A percentile compares a stretch with the other conserved stretches of the same genome.
These are phyloP conservation scores for Meles meles DNA, from an alignment of 2,113 vertebrate species.

Conservation along the genomic window DNA sequence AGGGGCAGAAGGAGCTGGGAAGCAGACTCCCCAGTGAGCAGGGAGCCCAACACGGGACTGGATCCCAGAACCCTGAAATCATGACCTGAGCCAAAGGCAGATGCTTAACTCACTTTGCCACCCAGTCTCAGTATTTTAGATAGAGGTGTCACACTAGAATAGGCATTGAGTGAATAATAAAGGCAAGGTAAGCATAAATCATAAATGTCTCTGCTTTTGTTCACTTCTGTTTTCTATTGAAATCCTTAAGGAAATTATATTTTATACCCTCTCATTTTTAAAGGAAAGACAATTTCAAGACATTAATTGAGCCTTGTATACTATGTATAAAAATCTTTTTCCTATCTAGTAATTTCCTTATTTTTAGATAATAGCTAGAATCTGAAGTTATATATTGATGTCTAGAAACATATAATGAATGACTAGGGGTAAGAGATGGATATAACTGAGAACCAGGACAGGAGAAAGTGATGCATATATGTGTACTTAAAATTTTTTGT, in stretches of 20 bases:
- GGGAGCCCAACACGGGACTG: no score
- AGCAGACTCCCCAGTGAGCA: neutral
- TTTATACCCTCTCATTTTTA: neutral
- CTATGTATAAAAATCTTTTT: neutral
- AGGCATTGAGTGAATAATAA: constrained; percentile 6
- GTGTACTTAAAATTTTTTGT: neutral
- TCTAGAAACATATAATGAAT: neutral
- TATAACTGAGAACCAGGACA: neutral
- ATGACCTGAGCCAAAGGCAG: no score
- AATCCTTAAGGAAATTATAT: neutral
- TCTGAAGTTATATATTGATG: neutral
- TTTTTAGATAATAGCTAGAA: neutral
- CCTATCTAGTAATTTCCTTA: neutral
- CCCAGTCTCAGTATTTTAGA: neutral
- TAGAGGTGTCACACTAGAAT: neutral
- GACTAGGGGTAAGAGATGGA: neutral
- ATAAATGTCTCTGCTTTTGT: neutral
- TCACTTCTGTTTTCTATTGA: neutral
- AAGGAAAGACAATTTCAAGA: neutral
- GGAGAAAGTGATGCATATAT: neutral
- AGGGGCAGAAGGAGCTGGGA: neutral
- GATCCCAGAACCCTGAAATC: no score
- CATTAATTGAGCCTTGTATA: neutral
- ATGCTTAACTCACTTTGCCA: no score
- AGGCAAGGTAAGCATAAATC: neutral